A percentile compares a stretch with the other conserved stretches of the same genome.
phyloP scores from a whole-genome alignment of 2,888 invertebrate genomes.

The Saturnia pavonia region DNA sequence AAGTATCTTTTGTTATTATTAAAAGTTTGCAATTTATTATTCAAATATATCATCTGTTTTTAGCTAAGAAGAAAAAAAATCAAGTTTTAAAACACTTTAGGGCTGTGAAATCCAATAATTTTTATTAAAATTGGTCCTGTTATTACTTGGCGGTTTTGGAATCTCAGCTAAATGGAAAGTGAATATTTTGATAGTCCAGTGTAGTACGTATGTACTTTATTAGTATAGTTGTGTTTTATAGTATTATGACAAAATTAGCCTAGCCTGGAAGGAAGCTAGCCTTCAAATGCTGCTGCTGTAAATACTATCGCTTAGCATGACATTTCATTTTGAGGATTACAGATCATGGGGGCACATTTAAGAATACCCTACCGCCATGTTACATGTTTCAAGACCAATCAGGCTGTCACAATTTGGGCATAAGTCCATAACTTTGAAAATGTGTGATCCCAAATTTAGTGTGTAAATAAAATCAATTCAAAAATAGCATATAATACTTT shows the following conservation, averaged over 20 bases:
- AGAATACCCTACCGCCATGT: too few relatives aligned
- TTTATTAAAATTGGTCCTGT: background rate
- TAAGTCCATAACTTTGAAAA: too few relatives aligned
- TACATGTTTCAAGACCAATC: too few relatives aligned
- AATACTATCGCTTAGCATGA: too few relatives aligned
- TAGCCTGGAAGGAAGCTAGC: too few relatives aligned
- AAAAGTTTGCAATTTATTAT: background rate
- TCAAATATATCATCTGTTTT: background rate
- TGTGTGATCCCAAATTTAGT: too few relatives aligned
- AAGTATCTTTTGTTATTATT: background rate
- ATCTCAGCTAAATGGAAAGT: background rate
- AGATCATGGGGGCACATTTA: too few relatives aligned
- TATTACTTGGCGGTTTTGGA: background rate
- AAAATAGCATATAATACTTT: background rate
- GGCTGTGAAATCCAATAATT: background rate
- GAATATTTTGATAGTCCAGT: background rate
- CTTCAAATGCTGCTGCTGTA: too few relatives aligned
- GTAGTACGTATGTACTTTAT: background rate
- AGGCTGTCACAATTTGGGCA: too few relatives aligned
- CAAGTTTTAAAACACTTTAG: background rate
- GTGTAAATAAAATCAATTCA: background rate
- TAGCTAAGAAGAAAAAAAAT: background rate
- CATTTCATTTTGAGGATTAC: too few relatives aligned
- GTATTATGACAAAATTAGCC: background rate
- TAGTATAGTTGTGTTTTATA: background rate